Evolutionary conservation across 1,140 invertebrate genomes (phyloP).

Genomic region (Drosophila fuyamai): DNA sequence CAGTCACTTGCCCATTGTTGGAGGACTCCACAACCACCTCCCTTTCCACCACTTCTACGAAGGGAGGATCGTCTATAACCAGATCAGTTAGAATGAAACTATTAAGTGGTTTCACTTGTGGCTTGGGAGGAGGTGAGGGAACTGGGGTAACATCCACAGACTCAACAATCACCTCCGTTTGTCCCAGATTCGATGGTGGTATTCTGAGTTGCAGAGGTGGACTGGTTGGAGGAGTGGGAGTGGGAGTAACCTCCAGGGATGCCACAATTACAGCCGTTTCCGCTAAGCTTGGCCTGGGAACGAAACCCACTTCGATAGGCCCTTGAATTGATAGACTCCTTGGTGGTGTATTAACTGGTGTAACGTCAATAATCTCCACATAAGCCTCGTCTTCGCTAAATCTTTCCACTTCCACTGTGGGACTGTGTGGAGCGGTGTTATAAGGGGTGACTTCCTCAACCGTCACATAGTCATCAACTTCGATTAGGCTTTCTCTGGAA

Average conservation of each 20-base stretch:
- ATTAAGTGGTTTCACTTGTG: slow-evolving; percentile 10
- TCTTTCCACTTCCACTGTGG: slow-evolving; percentile 11
- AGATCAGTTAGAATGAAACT: slow-evolving; percentile 29
- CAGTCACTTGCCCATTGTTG: slow-evolving; percentile 11
- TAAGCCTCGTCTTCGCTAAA: slow-evolving; percentile 24
- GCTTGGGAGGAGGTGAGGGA: not conserved
- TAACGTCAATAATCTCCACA: slow-evolving; percentile 26
- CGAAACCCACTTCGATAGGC: not conserved
- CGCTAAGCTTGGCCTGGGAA: slow-evolving; percentile 25
- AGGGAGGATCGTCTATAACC: slow-evolving; percentile 22
- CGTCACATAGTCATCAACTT: slow-evolving; percentile 17
- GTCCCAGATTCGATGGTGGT: slow-evolving; percentile 2
- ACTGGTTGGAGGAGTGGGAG: slow-evolving; percentile 26
- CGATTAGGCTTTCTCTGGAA: slow-evolving; percentile 24
- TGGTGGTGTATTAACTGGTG: slow-evolving; percentile 20
- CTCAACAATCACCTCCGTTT: slow-evolving; percentile 27
- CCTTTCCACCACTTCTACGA: slow-evolving; percentile 32
- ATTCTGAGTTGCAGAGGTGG: slow-evolving; percentile 14
- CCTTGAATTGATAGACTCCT: slow-evolving; percentile 6
- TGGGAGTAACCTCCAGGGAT: slow-evolving; percentile 28
- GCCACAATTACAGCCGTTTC: slow-evolving; percentile 28
- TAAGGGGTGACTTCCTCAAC: slow-evolving; percentile 28
- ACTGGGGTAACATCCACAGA: slow-evolving; percentile 19
- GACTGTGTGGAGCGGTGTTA: slow-evolving; percentile 32
- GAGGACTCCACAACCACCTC: slow-evolving; percentile 21